Base-by-base conservation (phyloP, 30 jellyfish, hydroid and myxozoan genomes). In the Hydra vulgaris region DNA sequence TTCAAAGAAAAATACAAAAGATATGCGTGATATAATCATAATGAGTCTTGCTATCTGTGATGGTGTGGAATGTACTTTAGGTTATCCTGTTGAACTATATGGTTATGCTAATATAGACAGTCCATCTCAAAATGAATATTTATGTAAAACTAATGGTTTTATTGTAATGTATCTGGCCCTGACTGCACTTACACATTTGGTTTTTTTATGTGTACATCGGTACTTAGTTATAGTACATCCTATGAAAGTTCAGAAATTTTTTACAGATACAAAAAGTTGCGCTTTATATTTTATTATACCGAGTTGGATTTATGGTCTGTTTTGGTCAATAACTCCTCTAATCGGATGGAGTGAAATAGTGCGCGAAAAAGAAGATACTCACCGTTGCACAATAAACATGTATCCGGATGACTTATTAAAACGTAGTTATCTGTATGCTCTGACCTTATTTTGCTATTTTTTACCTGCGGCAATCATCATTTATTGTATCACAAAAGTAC, bases 291-390 rank as follows among this genome's bases (percentile, higher is more conserved):
- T 68, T 8, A 68, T 68, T 16, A 23, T 68, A n/a, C 75, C 75
- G 8, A n/a, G 26, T 68, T 68, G 75, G 75, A n/a, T 68, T 20
- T 23, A n/a, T n/a, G 75, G 75, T 8, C 16, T 68, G 27, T 68
- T 68, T 68, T 68, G 75, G 75, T 20, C 75, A 68, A 16, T 68
- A n/a, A 68, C 27, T 20, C 75, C 75, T n/a, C 26, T 68, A 1
- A 3, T 68, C 16, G 75, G 75, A 5, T 68, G 75, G 75, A 68
- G 15, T 68, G 27, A 23, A 16, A n/a, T n/a, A n/a, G 27, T 68
- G 26, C 25, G 75, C 25, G 75, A 68, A 68, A 23, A 68, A 68
- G 75, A 68, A 20, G 75, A 68, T 23, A 23, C 4, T 68, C 15
- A 68, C 75, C 75, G 75, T 3, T 68, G 75, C 75, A 3, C 75